Evolutionary conservation across 2,113 vertebrate genomes (phyloP).

Genomic region (Alligator mississippiensis): DNA sequence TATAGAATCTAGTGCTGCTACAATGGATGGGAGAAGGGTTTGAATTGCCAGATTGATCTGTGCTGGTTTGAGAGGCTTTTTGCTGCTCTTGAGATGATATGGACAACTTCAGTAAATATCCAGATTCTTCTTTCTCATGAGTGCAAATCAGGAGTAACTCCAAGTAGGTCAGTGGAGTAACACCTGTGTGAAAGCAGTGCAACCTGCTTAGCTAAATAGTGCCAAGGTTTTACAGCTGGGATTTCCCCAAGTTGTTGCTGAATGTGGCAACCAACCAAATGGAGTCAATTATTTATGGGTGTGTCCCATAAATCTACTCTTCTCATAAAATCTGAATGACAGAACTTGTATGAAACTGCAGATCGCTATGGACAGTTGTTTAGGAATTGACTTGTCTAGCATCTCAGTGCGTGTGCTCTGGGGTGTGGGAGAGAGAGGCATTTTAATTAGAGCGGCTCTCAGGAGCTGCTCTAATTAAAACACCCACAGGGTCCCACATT

Average conservation of each 20-base stretch:
- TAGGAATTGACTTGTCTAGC: not conserved
- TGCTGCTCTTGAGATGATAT: not conserved
- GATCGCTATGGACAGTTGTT: not conserved
- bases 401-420: too few relatives aligned
- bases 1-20: not conserved
- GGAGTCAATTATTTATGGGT: slow-evolving; percentile 59
- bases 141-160: slow-evolving; percentile 6
- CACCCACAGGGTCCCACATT: too few relatives aligned
- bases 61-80: not conserved
- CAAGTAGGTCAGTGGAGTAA: slow-evolving; percentile 60
- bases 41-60: not conserved
- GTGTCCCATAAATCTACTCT: slow-evolving; percentile 43
- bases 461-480: too few relatives aligned
- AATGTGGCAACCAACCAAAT: slow-evolving; percentile 14
- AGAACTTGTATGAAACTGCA: slow-evolving; percentile 38
- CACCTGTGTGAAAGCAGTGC: slow-evolving; percentile 42
- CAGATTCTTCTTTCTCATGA: not conserved
- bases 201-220: not conserved
- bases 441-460: too few relatives aligned
- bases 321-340: slow-evolving; percentile 36
- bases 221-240: slow-evolving; percentile 57
- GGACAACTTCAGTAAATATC: not conserved
- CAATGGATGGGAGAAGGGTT: not conserved
- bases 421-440: too few relatives aligned
- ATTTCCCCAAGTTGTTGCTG: slow-evolving; percentile 32